Evolutionary conservation across 2,797 vertebrate genomes (phyloP).

Genomic region (Falco concolor): DNA sequence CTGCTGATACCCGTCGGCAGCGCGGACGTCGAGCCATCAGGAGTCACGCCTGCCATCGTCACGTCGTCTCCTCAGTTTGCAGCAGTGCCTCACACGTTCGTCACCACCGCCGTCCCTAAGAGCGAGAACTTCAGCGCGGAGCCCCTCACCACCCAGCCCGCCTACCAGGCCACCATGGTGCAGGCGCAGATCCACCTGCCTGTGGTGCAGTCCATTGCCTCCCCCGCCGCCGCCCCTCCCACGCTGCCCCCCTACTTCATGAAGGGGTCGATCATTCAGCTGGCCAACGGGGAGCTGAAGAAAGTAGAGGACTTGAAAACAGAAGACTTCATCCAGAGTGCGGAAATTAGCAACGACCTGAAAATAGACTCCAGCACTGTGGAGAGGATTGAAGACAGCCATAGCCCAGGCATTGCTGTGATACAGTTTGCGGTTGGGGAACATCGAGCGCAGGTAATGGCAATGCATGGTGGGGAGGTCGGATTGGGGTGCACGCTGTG

Average conservation of each 20-base stretch:
- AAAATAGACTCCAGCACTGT: slow-evolving; percentile 99
- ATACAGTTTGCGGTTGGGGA: slow-evolving; percentile 97
- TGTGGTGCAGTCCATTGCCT: slow-evolving; percentile 78
- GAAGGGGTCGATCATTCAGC: slow-evolving; percentile 97
- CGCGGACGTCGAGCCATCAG: slow-evolving; percentile 82
- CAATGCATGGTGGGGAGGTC: fast-evolving
- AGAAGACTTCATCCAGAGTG: slow-evolving; percentile 98
- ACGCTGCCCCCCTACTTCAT: slow-evolving; percentile 94
- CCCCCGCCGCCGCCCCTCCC: slow-evolving; percentile 76
- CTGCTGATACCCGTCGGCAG: slow-evolving; percentile 90
- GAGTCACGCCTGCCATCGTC: slow-evolving; percentile 78
- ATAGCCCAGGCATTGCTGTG: slow-evolving; percentile 85
- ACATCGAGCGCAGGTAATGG: slow-evolving; percentile 91
- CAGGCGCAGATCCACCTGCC: slow-evolving; percentile 95
- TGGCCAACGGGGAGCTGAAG: slow-evolving; percentile 96
- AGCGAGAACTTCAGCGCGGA: slow-evolving; percentile 83
- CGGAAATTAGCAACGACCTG: slow-evolving; percentile 94
- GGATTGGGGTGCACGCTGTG: not conserved
- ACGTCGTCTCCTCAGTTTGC: slow-evolving; percentile 83
- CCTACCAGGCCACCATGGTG: slow-evolving; percentile 82
- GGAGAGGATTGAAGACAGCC: slow-evolving; percentile 92
- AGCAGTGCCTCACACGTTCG: slow-evolving; percentile 88
- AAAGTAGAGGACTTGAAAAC: slow-evolving; percentile 97
- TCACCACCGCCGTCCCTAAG: slow-evolving; percentile 84
- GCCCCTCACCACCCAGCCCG: slow-evolving; percentile 74